A percentile compares a stretch with the other conserved stretches of the same genome.
Conservation (phyloP, 2,888 invertebrate genomes). For the Erpobdella octoculata region DNA sequence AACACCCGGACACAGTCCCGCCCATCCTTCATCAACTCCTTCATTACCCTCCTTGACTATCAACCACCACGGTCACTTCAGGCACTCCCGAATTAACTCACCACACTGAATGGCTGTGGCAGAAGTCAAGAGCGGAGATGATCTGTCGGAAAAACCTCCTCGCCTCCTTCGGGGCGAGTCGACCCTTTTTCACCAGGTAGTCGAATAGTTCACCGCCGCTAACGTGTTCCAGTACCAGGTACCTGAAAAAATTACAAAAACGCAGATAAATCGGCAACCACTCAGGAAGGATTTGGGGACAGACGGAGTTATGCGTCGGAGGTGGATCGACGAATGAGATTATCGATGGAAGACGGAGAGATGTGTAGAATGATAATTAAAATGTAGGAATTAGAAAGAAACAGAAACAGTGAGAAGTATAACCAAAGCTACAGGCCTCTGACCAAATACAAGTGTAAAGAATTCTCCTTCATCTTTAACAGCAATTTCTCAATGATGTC, state of each 20-base stretch:
- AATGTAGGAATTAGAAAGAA: no score
- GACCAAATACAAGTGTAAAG: background rate
- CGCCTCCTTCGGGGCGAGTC: slow-evolving; percentile 93
- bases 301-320: no score
- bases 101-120: slow-evolving; percentile 99
- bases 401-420: background rate
- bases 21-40: background rate
- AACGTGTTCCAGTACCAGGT: slow-evolving; percentile 94
- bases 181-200: slow-evolving; percentile 94
- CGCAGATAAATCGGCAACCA: no score
- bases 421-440: background rate
- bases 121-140: slow-evolving; percentile 96
- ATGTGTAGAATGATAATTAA: no score
- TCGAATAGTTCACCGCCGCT: slow-evolving; percentile 98
- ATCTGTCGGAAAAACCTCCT: slow-evolving; percentile 94
- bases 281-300: no score
- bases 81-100: slow-evolving; percentile 48
- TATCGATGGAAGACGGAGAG: no score
- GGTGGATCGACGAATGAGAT: no score
- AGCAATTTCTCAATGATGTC: background rate
- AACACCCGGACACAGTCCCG: no score
- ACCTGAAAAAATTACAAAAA: slow-evolving; percentile 57
- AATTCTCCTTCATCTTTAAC: background rate
- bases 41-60: background rate
- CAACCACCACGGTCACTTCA: slow-evolving; percentile 6